These are phyloP conservation scores for Potamarius usumacintae DNA, from an alignment of 2,113 vertebrate genomes.

Conservation along the genomic window DNA sequence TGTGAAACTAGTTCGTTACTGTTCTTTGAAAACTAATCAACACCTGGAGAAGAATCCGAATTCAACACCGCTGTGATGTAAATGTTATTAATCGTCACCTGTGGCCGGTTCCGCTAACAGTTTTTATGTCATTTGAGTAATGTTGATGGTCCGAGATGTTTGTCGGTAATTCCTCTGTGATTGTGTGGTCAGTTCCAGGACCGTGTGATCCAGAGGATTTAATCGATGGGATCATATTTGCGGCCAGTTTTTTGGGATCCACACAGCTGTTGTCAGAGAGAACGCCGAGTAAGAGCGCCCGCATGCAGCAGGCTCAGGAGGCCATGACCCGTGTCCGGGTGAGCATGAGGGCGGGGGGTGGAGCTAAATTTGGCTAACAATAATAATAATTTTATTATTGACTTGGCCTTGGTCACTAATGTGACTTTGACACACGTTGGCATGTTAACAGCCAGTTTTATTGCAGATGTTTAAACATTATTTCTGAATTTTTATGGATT, in stretches of 20 bases:
- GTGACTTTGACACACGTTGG: not conserved
- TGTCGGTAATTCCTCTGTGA: not conserved
- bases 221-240: slow-evolving; percentile 97
- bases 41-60: not conserved
- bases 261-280: slow-evolving; percentile 95
- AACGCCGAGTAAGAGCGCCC: slow-evolving; percentile 91
- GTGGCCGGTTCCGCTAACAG: not conserved
- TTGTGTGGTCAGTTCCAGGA: slow-evolving; percentile 81
- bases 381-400: not conserved
- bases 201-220: slow-evolving; percentile 96
- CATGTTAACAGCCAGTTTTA: no score
- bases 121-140: not conserved
- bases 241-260: slow-evolving; percentile 94
- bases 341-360: slow-evolving; percentile 43
- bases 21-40: not conserved
- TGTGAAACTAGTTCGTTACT: not conserved
- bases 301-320: slow-evolving; percentile 98
- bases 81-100: not conserved
- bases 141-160: not conserved
- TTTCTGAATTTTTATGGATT: not conserved
- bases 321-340: slow-evolving; percentile 95
- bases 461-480: not conserved
- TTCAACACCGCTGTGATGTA: not conserved
- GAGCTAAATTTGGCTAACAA: not conserved
- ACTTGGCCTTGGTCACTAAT: not conserved